phyloP scores from a whole-genome alignment of 2,797 vertebrate species.

The Sebastes miniatus region DNA sequence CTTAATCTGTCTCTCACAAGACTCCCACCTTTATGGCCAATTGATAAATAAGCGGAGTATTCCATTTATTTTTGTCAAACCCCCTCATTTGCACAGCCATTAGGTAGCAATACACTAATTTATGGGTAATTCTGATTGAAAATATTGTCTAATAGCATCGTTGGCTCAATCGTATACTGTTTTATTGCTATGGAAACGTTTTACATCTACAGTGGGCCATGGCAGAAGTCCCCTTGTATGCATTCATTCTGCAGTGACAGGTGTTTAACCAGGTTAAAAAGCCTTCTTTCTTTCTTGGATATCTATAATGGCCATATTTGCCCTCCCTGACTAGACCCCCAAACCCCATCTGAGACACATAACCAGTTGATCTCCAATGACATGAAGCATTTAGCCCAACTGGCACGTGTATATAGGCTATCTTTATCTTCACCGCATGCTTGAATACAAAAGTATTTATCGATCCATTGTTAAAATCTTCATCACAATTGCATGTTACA shows the following conservation, averaged over 20 bases:
- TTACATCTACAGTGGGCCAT: background rate
- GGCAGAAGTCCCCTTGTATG: background rate
- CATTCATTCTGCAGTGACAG: background rate
- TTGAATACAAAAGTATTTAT: conserved; percentile 32
- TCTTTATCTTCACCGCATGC: conserved; percentile 34
- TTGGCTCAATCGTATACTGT: background rate
- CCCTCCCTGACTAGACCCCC: background rate
- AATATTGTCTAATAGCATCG: background rate
- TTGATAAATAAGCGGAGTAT: background rate
- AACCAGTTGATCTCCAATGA: conserved; percentile 7
- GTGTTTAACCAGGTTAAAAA: background rate
- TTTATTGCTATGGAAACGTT: background rate
- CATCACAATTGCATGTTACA: conserved; percentile 9
- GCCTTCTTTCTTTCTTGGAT: background rate
- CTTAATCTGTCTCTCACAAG: background rate
- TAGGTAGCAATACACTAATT: background rate
- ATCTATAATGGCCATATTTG: background rate
- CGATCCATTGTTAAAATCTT: conserved; percentile 21
- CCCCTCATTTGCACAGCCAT: background rate
- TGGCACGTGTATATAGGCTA: conserved; percentile 26
- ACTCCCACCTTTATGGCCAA: background rate
- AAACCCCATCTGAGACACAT: background rate
- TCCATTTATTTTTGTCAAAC: background rate
- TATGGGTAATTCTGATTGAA: background rate
- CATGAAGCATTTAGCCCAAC: conserved; percentile 5